These are phyloP conservation scores for Troides aeacus DNA, from an alignment of 2,888 invertebrate genomes.

Conservation along the genomic window DNA sequence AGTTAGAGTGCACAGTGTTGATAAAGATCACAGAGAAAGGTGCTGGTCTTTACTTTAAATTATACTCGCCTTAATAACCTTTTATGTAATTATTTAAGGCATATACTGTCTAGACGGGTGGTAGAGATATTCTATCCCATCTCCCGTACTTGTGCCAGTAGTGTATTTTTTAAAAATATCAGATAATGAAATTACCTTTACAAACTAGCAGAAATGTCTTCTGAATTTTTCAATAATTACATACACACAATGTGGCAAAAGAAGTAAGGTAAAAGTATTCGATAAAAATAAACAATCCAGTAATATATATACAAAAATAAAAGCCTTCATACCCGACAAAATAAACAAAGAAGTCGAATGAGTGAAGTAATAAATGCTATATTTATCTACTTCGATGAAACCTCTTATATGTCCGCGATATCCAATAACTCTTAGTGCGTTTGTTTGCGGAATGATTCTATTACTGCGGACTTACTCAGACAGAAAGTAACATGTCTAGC, in stretches of 20 bases:
- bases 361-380: constrained; percentile 20
- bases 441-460: constrained; percentile 10
- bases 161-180: too few species aligned
- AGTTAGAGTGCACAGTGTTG: too few species aligned
- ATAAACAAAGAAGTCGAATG: constrained; percentile 8
- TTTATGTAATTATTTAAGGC: too few species aligned
- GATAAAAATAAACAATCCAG: too few species aligned
- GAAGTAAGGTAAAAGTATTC: background rate
- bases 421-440: constrained; percentile 11
- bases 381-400: constrained; percentile 7
- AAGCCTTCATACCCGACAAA: constrained; percentile 11
- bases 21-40: too few species aligned
- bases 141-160: too few species aligned
- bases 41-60: too few species aligned
- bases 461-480: background rate
- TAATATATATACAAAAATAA: constrained; percentile 2
- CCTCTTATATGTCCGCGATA: constrained; percentile 10
- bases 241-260: background rate
- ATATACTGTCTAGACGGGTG: too few species aligned
- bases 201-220: background rate
- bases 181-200: too few species aligned
- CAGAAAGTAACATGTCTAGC: background rate
- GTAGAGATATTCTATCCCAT: too few species aligned
- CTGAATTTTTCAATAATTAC: background rate
- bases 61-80: too few species aligned